Base-by-base conservation (phyloP, 1,140 invertebrate genomes). In the Euwallacea fornicatus region DNA sequence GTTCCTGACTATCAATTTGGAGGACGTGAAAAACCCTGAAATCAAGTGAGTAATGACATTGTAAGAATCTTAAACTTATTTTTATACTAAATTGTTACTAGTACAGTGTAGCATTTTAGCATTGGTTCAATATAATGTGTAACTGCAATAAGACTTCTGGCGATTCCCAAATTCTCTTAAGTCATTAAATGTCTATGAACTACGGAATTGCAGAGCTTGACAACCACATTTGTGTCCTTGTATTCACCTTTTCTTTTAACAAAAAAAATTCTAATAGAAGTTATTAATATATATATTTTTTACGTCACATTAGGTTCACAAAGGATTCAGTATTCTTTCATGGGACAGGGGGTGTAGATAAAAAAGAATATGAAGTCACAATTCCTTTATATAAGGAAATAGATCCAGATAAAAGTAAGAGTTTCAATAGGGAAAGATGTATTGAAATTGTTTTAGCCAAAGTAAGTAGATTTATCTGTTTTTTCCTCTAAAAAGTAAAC, bases 1-100 rank as follows among this genome's bases (percentile, higher is more conserved):
- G 50, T 96, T 89, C 82, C 82, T 98, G 61, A 97, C 94, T 56
- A 89, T 98, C 77, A 92, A 92, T 81, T 83, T 98, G 74, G 94
- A 96, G 87, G 92, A 94, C 78, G 94, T 92, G 81, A 91, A 92
- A 83, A 87, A 94, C 80, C 94, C 94, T 71, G 87, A 88, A 74
- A 86, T 95, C 72, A 90, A 92, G 84, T 86, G 80, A 80, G 80
- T 81, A 58, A 63, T 16, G 58, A 1, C 4, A n/a, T 15, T 33
- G 2, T 33, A 33, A 33, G 21, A 33, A 33, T 33, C 21, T 33
- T 2, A 33, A 33, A 33, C 21, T 33, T 33, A 33, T 33, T 4
- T 33, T 33, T 2, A 33, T 2, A 33, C 21, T 33, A 2, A 33
- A 33, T 33, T 33, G 21, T 33, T 33, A 4, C 21, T 33, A 2